These are phyloP conservation scores for Mythimna loreyi DNA, from an alignment of 2,888 invertebrate species.

Conservation along the genomic window DNA sequence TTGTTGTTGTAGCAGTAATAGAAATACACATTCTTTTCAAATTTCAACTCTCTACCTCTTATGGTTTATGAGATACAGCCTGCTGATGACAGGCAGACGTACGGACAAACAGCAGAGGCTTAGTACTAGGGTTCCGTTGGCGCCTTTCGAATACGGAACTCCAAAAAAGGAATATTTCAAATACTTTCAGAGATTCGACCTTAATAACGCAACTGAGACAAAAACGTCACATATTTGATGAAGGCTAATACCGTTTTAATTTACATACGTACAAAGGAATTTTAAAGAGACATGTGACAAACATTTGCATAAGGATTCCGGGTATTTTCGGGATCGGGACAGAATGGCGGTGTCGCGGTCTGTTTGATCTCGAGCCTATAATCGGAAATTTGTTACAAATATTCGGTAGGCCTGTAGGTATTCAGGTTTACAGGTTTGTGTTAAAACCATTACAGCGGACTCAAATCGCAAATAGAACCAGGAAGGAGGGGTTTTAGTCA, in stretches of 20 bases:
- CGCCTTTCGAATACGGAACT: no score
- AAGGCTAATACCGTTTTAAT: constrained; percentile 36
- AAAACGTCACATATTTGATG: constrained; percentile 29
- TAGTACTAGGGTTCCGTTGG: no score
- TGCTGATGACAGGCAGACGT: no score
- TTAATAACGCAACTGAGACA: constrained; percentile 22
- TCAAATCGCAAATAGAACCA: background rate
- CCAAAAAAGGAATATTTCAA: constrained; percentile 3
- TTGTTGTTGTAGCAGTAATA: no score
- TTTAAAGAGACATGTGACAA: constrained; percentile 39
- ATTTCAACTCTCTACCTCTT: no score
- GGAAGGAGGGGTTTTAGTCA: no score
- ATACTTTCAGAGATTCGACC: background rate
- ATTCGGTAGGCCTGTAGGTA: background rate
- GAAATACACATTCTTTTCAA: no score
- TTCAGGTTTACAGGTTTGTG: background rate
- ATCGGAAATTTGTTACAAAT: constrained; percentile 18
- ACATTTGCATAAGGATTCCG: constrained; percentile 29
- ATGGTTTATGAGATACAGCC: no score
- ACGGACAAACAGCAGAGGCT: no score
- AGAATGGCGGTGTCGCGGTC: constrained; percentile 6
- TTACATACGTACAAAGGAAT: constrained; percentile 46
- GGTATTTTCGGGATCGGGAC: constrained; percentile 12
- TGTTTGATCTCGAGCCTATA: constrained; percentile 25
- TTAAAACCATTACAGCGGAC: background rate